A percentile compares a stretch with the other conserved stretches of the same genome.
phyloP scores from a whole-genome alignment of 2,888 invertebrate species.

The Cactoblastis cactorum region DNA sequence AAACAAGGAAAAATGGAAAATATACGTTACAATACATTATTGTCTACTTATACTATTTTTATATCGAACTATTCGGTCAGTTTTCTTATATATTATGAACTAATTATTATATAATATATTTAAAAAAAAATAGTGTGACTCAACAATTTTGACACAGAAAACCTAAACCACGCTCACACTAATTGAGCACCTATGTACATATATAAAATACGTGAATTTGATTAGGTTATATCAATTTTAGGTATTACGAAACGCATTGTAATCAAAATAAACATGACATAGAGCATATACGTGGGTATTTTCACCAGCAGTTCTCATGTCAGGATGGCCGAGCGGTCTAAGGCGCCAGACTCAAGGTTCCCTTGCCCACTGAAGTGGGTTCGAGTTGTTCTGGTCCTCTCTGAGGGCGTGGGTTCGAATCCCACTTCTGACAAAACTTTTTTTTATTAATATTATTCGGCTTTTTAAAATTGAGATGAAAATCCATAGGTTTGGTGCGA shows the following conservation, averaged over 20 bases:
- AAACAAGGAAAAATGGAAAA: too few species aligned
- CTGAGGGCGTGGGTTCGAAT: constrained; percentile 86
- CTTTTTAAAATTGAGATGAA: too few species aligned
- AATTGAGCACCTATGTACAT: neutral
- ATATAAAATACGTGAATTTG: neutral
- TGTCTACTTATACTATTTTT: too few species aligned
- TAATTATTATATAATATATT: too few species aligned
- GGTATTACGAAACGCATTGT: constrained; percentile 2
- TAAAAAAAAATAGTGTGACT: too few species aligned
- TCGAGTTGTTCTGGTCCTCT: constrained; percentile 81
- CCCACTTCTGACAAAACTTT: constrained; percentile 82
- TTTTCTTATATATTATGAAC: too few species aligned
- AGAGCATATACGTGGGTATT: neutral
- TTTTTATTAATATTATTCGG: neutral
- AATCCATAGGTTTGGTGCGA: too few species aligned
- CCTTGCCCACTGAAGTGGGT: constrained; percentile 80
- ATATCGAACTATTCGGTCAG: too few species aligned
- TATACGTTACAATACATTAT: too few species aligned
- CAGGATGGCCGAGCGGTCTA: constrained; percentile 91
- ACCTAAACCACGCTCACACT: neutral
- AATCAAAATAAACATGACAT: neutral
- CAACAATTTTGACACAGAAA: too few species aligned
- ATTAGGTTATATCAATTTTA: neutral
- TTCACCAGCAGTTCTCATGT: constrained; percentile 39
- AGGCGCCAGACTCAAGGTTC: constrained; percentile 80